Conservation (phyloP, 2,113 vertebrate species). For the Sinocyclocheilus anophthalmus region DNA sequence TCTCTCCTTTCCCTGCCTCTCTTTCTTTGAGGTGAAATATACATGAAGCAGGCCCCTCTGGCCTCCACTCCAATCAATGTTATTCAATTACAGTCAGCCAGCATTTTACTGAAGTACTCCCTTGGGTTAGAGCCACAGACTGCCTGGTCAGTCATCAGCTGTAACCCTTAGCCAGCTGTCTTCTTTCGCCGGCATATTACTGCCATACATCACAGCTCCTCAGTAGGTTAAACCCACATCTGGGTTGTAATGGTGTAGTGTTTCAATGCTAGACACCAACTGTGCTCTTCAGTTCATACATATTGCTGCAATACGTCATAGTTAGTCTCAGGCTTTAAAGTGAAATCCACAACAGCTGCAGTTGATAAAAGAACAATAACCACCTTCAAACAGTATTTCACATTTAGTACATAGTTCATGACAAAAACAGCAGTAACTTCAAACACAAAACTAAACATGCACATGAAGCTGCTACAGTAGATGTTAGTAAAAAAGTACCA, state of each 20-base stretch:
- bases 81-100: constrained; percentile 50
- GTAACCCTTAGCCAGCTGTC: constrained; percentile 32
- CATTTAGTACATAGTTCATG: background rate
- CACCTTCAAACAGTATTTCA: background rate
- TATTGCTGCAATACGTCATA: constrained; percentile 31
- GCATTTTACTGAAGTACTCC: constrained; percentile 44
- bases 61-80: constrained; percentile 46
- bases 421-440: background rate
- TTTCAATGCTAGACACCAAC: constrained; percentile 29
- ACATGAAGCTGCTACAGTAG: background rate
- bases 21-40: constrained; percentile 18
- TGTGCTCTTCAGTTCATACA: constrained; percentile 21
- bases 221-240: constrained; percentile 38
- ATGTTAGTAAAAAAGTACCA: background rate
- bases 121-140: constrained; percentile 36
- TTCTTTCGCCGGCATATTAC: constrained; percentile 23
- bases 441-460: background rate
- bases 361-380: constrained; percentile 36
- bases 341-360: constrained; percentile 24
- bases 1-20: constrained; percentile 6
- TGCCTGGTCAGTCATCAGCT: constrained; percentile 35
- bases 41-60: constrained; percentile 32
- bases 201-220: constrained; percentile 25
- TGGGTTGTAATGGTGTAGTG: constrained; percentile 13
- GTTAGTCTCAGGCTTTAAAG: constrained; percentile 13